phyloP scores from a whole-genome alignment of 2,113 vertebrate genomes.

The Zosterops pallidus region DNA sequence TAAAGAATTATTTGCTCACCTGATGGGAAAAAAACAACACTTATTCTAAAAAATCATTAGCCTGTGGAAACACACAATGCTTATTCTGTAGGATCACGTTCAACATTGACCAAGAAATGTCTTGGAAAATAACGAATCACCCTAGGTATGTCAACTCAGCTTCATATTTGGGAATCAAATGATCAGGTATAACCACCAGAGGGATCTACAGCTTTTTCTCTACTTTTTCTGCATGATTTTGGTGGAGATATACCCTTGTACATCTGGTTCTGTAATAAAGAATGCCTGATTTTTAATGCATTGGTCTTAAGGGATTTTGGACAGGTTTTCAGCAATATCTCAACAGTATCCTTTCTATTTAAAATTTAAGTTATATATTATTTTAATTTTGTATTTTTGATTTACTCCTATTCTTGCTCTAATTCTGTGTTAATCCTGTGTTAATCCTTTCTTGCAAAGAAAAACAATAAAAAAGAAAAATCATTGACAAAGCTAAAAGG shows the following conservation, averaged over 20 bases:
- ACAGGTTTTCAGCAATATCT: not conserved
- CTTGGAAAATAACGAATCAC: not conserved
- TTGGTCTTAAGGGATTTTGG: not conserved
- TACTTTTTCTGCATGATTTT: not conserved
- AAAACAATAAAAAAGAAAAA: not conserved
- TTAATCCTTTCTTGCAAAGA: not conserved
- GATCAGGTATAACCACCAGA: no score
- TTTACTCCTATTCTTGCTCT: not conserved
- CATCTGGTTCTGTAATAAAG: not conserved
- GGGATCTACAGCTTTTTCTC: not conserved
- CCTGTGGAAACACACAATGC: not conserved
- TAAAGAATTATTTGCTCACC: not conserved
- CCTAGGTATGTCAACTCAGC: not conserved
- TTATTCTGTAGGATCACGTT: not conserved
- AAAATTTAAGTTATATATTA: not conserved
- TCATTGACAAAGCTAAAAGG: not conserved
- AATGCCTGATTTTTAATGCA: not conserved
- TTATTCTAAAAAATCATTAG: not conserved
- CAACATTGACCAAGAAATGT: not conserved
- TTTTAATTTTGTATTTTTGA: not conserved
- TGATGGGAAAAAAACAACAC: not conserved
- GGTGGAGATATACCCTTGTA: not conserved
- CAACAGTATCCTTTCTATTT: not conserved
- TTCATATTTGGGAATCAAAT: not conserved
- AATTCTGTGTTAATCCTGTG: not conserved